phyloP scores from a whole-genome alignment of 2,797 vertebrate species.

The Hydrophis major region DNA sequence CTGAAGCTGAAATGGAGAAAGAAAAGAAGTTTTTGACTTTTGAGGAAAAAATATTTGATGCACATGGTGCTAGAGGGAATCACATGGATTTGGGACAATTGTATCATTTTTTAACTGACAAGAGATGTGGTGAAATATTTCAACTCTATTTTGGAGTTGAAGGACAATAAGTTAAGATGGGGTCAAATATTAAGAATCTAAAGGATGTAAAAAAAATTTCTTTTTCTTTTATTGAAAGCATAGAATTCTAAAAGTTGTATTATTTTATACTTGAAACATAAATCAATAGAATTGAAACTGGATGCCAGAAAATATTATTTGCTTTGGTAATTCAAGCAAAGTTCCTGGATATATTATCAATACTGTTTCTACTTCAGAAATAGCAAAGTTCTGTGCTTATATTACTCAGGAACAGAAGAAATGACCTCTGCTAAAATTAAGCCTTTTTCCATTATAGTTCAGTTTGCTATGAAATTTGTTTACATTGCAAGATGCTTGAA shows the following conservation, averaged over 20 bases:
- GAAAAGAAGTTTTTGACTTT: constrained; percentile 83
- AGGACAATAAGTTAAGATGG: constrained; percentile 60
- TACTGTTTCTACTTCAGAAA: background rate
- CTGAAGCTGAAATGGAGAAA: constrained; percentile 64
- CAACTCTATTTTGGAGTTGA: constrained; percentile 78
- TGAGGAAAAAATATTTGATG: constrained; percentile 89
- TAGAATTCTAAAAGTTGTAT: background rate
- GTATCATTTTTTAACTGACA: constrained; percentile 87
- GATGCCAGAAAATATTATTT: background rate
- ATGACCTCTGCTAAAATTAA: background rate
- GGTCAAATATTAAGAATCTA: background rate
- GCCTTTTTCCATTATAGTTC: background rate
- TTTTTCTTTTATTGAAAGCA: constrained; percentile 15
- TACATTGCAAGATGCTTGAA: background rate
- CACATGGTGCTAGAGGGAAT: constrained; percentile 85
- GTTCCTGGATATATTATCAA: background rate
- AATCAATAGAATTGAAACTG: background rate
- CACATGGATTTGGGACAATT: constrained; percentile 97
- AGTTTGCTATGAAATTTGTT: background rate
- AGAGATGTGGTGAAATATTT: constrained; percentile 86
- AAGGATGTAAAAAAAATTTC: background rate
- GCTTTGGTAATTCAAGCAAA: background rate
- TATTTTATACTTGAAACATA: background rate
- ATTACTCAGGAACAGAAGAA: background rate
- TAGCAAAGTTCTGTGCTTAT: background rate